Evolutionary conservation across 2,113 vertebrate species (phyloP).

Genomic region (Anolis sagrei): DNA sequence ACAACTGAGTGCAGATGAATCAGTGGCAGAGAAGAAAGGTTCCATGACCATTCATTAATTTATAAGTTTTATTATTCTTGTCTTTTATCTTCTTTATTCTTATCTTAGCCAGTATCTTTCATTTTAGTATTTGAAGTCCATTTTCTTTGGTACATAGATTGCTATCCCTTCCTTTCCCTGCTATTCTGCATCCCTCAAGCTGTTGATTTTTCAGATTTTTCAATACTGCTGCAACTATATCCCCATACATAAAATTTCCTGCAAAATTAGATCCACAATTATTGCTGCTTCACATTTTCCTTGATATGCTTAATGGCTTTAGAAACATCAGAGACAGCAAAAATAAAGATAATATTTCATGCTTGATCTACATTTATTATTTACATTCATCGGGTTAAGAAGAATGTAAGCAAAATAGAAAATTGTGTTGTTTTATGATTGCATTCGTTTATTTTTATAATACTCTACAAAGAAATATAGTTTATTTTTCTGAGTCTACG

Average conservation of each 20-base stretch:
- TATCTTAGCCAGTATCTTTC: neutral
- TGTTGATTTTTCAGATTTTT: conserved; percentile 14
- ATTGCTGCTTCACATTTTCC: conserved; percentile 16
- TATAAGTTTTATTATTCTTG: neutral
- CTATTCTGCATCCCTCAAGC: conserved; percentile 1
- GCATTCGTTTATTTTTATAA: neutral
- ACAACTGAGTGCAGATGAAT: too few relatives aligned
- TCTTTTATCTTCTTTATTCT: too few relatives aligned
- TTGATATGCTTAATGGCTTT: conserved; percentile 24
- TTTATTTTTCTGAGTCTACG: neutral
- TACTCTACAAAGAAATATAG: neutral
- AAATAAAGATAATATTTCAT: conserved; percentile 31
- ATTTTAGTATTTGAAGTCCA: neutral
- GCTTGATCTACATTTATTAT: conserved; percentile 15
- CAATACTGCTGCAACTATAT: neutral
- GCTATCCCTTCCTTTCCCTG: neutral
- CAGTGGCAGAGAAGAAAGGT: too few relatives aligned
- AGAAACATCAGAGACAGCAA: conserved; percentile 17
- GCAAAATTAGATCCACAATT: conserved; percentile 19
- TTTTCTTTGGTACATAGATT: neutral
- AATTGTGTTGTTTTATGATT: neutral
- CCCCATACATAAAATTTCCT: neutral
- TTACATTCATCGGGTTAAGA: neutral
- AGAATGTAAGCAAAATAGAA: neutral
- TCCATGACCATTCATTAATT: too few relatives aligned